Percentiles rank a stretch among this genome's conserved stretches.
Evolutionary conservation across 2,888 invertebrate species (phyloP).

Genomic region (Ichneumoninae sp.): DNA sequence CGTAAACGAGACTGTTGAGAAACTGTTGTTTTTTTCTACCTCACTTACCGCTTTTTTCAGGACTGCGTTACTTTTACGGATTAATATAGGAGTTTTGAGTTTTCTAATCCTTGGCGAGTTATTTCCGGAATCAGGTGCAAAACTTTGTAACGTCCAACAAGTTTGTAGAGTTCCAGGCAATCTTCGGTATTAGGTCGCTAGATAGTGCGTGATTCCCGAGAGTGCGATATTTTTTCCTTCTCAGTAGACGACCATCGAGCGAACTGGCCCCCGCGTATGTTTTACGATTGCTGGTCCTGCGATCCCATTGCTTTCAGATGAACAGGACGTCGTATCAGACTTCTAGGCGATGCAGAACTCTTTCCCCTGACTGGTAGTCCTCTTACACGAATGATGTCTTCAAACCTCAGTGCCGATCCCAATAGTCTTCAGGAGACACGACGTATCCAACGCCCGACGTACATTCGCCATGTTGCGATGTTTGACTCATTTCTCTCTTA

Average conservation of each 20-base stretch:
- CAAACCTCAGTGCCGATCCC: not conserved
- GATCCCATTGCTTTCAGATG: not conserved
- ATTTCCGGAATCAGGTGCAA: conserved; percentile 4
- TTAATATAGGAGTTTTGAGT: not conserved
- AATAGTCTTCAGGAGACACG: conserved; percentile 25
- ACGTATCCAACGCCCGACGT: conserved; percentile 47
- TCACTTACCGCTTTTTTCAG: conserved; percentile 45
- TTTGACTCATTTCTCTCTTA: not conserved
- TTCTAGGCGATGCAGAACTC: conserved; percentile 1
- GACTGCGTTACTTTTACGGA: conserved; percentile 15
- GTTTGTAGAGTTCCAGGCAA: not conserved
- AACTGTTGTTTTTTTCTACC: not conserved
- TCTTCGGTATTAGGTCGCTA: not conserved
- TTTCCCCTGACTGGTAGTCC: not conserved
- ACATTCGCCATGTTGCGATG: conserved; percentile 59
- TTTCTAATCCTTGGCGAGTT: not conserved
- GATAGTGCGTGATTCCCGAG: not conserved
- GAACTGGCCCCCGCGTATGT: not conserved
- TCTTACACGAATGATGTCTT: conserved; percentile 6
- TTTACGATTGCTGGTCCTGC: not conserved
- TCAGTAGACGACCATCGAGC: not conserved
- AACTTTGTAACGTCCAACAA: conserved; percentile 19
- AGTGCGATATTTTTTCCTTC: not conserved
- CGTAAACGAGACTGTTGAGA: conserved; percentile 24
- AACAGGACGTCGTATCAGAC: not conserved